Evolutionary conservation across 2,888 invertebrate species (phyloP).

Genomic region (Thysanoteuthis rhombus): DNA sequence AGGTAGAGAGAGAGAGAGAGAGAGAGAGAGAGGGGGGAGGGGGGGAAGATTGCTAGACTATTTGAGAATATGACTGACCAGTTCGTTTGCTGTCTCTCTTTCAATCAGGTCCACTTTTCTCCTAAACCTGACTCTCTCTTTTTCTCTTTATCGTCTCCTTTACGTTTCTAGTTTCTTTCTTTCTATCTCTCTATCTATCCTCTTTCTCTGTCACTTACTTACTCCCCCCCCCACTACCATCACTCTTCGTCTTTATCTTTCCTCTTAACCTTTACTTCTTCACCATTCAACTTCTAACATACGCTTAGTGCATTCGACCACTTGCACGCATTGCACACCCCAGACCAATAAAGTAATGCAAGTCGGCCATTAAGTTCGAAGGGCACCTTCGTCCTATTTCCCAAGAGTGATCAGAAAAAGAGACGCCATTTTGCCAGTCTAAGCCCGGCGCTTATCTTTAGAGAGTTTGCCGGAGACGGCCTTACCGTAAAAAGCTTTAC

Average conservation of each 20-base stretch:
- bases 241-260: neutral
- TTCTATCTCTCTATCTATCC: neutral
- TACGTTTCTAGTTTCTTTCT: neutral
- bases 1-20: too few species aligned
- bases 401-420: too few species aligned
- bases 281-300: neutral
- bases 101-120: too few species aligned
- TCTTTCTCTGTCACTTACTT: neutral
- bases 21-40: too few species aligned
- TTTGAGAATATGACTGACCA: too few species aligned
- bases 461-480: too few species aligned
- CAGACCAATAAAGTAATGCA: neutral
- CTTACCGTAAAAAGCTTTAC: too few species aligned
- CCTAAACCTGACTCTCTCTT: neutral
- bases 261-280: neutral
- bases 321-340: neutral
- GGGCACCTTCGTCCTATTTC: neutral
- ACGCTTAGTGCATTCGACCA: neutral
- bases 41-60: too few species aligned
- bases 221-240: too few species aligned
- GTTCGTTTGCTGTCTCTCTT: too few species aligned
- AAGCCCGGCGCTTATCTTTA: too few species aligned
- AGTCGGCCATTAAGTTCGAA: slow-evolving; percentile 12
- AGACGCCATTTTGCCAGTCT: too few species aligned
- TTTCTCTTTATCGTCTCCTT: neutral